Evolutionary conservation across 2,113 vertebrate genomes (phyloP).

Genomic region (Antechinus flavipes): DNA sequence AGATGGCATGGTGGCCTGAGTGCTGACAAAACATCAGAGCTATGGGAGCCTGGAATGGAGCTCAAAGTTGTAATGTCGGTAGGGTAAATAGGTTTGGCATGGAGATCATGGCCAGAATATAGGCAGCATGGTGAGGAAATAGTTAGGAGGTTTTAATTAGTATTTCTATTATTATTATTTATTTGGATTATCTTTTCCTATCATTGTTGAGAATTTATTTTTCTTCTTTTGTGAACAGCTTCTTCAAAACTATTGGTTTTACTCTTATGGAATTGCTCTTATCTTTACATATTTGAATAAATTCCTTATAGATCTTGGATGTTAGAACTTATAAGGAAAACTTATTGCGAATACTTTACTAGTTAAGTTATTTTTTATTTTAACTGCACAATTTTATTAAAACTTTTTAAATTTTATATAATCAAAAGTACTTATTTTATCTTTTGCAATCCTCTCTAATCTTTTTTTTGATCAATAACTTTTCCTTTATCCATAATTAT

Average conservation of each 20-base stretch:
- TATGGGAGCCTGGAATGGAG: not conserved
- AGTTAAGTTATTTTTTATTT: not conserved
- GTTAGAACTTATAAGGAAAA: not conserved
- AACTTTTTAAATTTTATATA: not conserved
- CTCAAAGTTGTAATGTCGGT: not conserved
- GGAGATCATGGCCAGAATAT: not conserved
- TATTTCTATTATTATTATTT: not conserved
- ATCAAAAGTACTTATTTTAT: not conserved
- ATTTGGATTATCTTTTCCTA: not conserved
- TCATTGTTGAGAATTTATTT: not conserved
- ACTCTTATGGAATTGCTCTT: not conserved
- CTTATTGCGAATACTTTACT: not conserved
- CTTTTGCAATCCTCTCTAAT: not conserved
- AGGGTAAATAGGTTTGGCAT: not conserved
- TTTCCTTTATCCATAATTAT: not conserved
- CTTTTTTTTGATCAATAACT: not conserved
- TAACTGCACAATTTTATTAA: not conserved
- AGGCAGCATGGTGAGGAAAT: not conserved
- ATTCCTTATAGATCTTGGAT: not conserved
- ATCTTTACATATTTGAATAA: not conserved
- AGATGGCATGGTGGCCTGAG: not conserved
- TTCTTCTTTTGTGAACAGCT: not conserved
- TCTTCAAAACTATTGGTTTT: not conserved
- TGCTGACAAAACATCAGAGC: not conserved
- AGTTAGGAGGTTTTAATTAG: not conserved